These are phyloP conservation scores for Drosophila glabriapex DNA, from an alignment of 2,888 invertebrate genomes.

Conservation along the genomic window DNA sequence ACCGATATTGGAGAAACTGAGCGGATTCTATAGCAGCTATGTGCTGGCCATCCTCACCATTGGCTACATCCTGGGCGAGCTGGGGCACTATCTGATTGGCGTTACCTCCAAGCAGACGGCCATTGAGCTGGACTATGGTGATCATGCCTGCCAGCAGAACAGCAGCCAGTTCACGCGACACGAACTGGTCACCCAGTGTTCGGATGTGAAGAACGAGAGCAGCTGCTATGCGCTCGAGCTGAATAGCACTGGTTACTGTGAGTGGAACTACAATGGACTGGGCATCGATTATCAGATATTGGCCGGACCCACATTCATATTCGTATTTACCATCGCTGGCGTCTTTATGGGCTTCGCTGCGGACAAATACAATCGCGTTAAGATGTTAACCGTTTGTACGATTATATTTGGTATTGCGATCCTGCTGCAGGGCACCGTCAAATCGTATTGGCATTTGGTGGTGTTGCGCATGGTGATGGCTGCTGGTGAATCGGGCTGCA, in stretches of 20 bases:
- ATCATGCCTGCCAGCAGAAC: constrained; percentile 93
- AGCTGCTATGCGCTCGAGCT: constrained; percentile 89
- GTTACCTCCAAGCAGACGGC: constrained; percentile 95
- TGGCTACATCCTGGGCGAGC: constrained; percentile 94
- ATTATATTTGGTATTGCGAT: constrained; percentile 93
- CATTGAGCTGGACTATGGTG: constrained; percentile 93
- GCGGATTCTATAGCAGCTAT: constrained; percentile 91
- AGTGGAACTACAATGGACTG: constrained; percentile 96
- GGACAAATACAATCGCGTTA: constrained; percentile 91
- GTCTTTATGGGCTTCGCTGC: constrained; percentile 93
- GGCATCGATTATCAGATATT: constrained; percentile 96
- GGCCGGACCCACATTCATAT: constrained; percentile 96
- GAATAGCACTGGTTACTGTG: constrained; percentile 92
- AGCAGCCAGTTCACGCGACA: constrained; percentile 87
- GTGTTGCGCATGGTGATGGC: constrained; percentile 94
- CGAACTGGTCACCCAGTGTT: constrained; percentile 87
- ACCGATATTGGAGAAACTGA: constrained; percentile 86
- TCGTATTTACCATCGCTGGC: constrained; percentile 95
- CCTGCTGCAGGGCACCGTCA: constrained; percentile 93
- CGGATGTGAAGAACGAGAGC: constrained; percentile 87
- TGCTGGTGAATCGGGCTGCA: constrained; percentile 94
- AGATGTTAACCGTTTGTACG: constrained; percentile 91
- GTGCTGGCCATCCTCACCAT: constrained; percentile 92
- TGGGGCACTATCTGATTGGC: constrained; percentile 95
- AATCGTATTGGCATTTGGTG: constrained; percentile 95